These are phyloP conservation scores for Cloeon dipterum DNA, from an alignment of 2,888 invertebrate species.

Conservation along the genomic window DNA sequence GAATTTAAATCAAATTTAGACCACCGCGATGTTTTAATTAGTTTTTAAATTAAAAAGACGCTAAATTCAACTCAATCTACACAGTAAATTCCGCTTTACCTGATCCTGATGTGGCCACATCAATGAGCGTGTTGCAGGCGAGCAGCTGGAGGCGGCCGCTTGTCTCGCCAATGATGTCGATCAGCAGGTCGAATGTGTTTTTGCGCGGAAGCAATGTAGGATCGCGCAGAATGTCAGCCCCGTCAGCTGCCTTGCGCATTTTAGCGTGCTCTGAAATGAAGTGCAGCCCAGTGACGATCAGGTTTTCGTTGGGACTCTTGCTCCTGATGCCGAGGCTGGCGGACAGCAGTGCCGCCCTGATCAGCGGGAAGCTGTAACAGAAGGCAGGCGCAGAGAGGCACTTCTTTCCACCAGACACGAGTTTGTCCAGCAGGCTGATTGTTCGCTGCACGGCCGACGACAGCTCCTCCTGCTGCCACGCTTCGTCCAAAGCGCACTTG, in stretches of 20 bases:
- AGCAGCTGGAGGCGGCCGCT: slow-evolving; percentile 47
- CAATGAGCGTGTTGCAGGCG: slow-evolving; percentile 55
- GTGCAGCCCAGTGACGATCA: slow-evolving; percentile 33
- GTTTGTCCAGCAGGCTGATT: slow-evolving; percentile 29
- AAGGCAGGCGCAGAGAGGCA: slow-evolving; percentile 38
- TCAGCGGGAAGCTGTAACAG: slow-evolving; percentile 58
- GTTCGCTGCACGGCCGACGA: slow-evolving; percentile 36
- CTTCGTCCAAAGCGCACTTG: slow-evolving; percentile 49
- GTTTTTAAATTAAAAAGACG: too few species aligned
- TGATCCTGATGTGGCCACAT: slow-evolving; percentile 51
- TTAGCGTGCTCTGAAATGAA: slow-evolving; percentile 51
- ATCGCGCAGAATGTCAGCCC: slow-evolving; percentile 31
- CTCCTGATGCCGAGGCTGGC: slow-evolving; percentile 7
- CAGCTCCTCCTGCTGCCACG: slow-evolving; percentile 52
- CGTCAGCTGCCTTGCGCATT: slow-evolving; percentile 22
- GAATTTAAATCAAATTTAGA: too few species aligned
- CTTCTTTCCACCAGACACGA: slow-evolving; percentile 17
- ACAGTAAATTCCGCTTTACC: too few species aligned
- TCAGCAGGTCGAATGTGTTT: slow-evolving; percentile 57
- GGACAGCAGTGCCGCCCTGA: slow-evolving; percentile 33
- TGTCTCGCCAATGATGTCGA: slow-evolving; percentile 47
- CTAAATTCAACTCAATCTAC: too few species aligned
- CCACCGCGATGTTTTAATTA: too few species aligned
- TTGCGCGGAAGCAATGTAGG: slow-evolving; percentile 59
- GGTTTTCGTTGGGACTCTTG: slow-evolving; percentile 22